A percentile compares a stretch with the other conserved stretches of the same genome.
Evolutionary conservation across 2,113 vertebrate genomes (phyloP).

Genomic region (Vulpes lagopus): DNA sequence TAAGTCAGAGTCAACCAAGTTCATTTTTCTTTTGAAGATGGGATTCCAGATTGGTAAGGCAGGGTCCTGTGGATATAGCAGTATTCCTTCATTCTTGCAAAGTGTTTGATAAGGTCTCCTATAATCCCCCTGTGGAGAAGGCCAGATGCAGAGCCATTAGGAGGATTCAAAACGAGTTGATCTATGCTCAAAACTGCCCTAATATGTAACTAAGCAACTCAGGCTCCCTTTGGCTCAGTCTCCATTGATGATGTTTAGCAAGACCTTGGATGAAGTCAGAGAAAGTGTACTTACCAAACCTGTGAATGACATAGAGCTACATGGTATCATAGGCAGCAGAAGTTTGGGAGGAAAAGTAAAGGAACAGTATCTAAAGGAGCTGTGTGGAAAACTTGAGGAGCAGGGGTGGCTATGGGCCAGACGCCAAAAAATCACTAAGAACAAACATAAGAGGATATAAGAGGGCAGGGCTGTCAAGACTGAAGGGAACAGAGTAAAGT

Average conservation of each 20-base stretch:
- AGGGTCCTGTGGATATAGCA: slow-evolving; percentile 34
- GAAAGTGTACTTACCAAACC: background rate
- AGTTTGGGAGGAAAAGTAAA: background rate
- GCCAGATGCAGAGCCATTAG: slow-evolving; percentile 59
- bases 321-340: background rate
- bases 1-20: slow-evolving; percentile 59
- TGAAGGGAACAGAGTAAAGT: background rate
- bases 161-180: slow-evolving; percentile 30
- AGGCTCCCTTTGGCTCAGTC: background rate
- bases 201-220: slow-evolving; percentile 27
- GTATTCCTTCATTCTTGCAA: slow-evolving; percentile 60
- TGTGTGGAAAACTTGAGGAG: background rate
- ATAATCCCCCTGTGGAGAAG: slow-evolving; percentile 48
- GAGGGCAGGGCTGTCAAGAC: background rate
- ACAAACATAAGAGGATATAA: background rate
- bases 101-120: slow-evolving; percentile 58
- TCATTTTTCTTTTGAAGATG: slow-evolving; percentile 68
- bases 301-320: background rate
- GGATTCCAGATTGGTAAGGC: slow-evolving; percentile 36
- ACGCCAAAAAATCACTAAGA: background rate
- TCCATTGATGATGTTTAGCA: background rate
- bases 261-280: background rate
- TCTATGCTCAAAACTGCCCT: background rate
- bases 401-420: background rate
- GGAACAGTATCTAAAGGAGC: background rate